Evolutionary conservation across 2,888 invertebrate genomes (phyloP).

Genomic region (Orchesellides sinensis): DNA sequence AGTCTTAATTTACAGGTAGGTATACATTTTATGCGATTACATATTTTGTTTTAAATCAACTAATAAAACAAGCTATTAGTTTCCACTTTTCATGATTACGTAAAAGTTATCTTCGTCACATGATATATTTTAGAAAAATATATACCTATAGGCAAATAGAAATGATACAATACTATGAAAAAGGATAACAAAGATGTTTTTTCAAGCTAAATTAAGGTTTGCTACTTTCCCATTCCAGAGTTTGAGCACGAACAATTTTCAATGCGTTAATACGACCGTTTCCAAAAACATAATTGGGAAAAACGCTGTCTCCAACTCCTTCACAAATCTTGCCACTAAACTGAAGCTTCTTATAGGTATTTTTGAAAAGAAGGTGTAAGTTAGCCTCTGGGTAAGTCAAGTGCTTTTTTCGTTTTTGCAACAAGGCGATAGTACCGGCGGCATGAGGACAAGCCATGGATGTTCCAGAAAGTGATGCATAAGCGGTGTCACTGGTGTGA

Average conservation of each 20-base stretch:
- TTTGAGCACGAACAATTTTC: slow-evolving; percentile 4
- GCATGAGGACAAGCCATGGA: slow-evolving; percentile 32
- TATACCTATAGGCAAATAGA: too few species aligned
- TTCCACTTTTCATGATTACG: too few species aligned
- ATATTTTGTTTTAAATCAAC: too few species aligned
- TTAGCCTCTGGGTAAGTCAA: neutral
- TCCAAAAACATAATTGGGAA: slow-evolving; percentile 24
- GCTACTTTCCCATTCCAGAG: neutral
- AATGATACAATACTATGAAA: too few species aligned
- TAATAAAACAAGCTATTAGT: too few species aligned
- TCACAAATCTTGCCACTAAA: slow-evolving; percentile 10
- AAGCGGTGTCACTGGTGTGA: slow-evolving; percentile 29
- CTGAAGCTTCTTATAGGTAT: neutral
- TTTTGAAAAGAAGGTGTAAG: neutral
- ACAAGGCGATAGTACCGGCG: slow-evolving; percentile 36
- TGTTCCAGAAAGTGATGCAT: slow-evolving; percentile 44
- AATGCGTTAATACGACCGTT: slow-evolving; percentile 10
- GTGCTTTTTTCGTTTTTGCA: neutral
- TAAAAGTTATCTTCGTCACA: too few species aligned
- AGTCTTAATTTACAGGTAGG: too few species aligned
- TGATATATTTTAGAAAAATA: too few species aligned
- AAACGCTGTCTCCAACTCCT: neutral
- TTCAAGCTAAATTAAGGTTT: too few species aligned
- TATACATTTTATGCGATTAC: too few species aligned
- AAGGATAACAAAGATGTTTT: too few species aligned